phyloP scores from a whole-genome alignment of 2,113 vertebrate species.

The Mohoua ochrocephala region DNA sequence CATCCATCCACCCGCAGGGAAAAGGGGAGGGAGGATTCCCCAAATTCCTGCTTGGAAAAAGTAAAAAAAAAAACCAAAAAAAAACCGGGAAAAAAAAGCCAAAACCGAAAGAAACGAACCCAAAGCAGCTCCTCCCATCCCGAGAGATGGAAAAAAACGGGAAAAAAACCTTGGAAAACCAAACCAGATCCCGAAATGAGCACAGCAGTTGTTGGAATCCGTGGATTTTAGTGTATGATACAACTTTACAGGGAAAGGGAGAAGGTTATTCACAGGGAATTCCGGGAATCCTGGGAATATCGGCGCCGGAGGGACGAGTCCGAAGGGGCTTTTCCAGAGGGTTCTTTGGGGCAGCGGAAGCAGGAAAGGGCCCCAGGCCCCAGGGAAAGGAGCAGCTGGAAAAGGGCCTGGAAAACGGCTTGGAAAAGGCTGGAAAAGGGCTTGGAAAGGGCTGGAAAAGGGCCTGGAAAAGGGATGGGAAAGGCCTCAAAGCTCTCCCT shows the following conservation, averaged over 20 bases:
- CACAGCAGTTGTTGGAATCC: background rate
- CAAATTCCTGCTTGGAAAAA: background rate
- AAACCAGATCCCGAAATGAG: background rate
- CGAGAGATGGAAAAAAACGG: fast-evolving
- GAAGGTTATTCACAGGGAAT: background rate
- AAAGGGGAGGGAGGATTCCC: background rate
- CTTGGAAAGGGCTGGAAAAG: background rate
- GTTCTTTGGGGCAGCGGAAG: background rate
- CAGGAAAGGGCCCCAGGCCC: background rate
- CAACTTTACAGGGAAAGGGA: background rate
- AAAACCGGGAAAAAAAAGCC: background rate
- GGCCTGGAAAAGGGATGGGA: background rate
- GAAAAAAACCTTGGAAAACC: background rate
- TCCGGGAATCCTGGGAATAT: background rate
- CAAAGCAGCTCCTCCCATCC: background rate
- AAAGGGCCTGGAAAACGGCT: too few relatives aligned
- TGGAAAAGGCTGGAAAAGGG: background rate
- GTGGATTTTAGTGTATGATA: background rate
- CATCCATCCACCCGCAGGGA: background rate
- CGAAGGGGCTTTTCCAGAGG: background rate
- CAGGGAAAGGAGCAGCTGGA: background rate
- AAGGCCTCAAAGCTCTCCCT: background rate
- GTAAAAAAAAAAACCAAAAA: background rate
- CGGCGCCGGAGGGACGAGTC: background rate
- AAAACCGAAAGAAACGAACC: background rate